Evolutionary conservation across 2,113 vertebrate species (phyloP), one percentile per base, ranked within the genome.

Genomic region (Shinisaurus crocodilurus): DNA sequence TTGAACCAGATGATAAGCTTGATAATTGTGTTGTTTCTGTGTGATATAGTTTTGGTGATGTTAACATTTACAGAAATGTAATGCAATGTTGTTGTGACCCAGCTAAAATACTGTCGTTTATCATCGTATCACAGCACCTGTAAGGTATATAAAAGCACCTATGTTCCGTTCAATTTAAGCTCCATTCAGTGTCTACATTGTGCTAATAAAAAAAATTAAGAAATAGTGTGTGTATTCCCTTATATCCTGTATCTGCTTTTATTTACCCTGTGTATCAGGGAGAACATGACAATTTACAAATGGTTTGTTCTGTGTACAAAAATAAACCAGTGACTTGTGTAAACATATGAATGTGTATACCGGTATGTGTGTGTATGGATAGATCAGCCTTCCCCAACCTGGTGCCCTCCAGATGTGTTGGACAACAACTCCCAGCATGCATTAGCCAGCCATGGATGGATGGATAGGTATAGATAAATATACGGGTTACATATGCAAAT

Each of bases 121-220:
- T 7, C 27, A 87, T 90, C 37, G 85, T 81, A 67, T 80, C 5
- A 48, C 5, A 48, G 85, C 27, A 65, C 25, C 40, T 89, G 45
- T 81, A 23, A 50, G 45, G 3, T 65, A 4, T 76, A 8, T 82
- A 13, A 83, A 13, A 77, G 34, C 69, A 70, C 43, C 37, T 84
- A 60, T 72, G 48, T 63, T 87, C 83, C 32, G 15, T n/a, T 87
- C 18, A 9, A 32, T 32, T 79, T 45, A 45, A 65, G 16, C 60
- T 40, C 50, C 37, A 88, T 87, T 91, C 0, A 0, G 40, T 76
- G 3, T 23, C 67, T 91, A 34, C 76, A 10, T 54, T 91, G 27
- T 67, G 16, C 63, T 87, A 87, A 83, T 89, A 18, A 91, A 91
- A 6, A 91, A 75, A 6, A 32, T 63, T 85, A 60, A 54, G 85